Evolutionary conservation across 2,888 invertebrate species (phyloP), one percentile per base, ranked within the genome.

Genomic region (Phania funesta): DNA sequence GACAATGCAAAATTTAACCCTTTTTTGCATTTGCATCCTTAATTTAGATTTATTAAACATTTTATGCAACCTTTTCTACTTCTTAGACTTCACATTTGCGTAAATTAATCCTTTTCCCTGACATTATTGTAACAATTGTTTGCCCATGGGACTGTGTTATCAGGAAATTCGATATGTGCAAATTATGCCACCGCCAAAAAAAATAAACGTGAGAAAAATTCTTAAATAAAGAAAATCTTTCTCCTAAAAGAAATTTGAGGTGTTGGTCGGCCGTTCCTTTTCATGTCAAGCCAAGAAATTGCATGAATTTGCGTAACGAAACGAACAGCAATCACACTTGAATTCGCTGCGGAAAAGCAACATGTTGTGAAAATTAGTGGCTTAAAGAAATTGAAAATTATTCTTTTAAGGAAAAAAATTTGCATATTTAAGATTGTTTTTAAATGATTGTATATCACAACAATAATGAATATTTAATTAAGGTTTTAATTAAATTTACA

Each of bases 41-140:
- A 77, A 81, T 76, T 81, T 67, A 71, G 58, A 73, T 81, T 77
- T 77, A 81, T 77, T 48, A 50, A 26, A 35, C 48, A 56, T 48
- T 46, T 65, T 35, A 52, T n/a, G 67, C 44, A 35, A 35, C 58
- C 70, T 65, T 71, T 48, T 20, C 16, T 7, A 16, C 1, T 9
- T 20, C 32, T n/a, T 13, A n/a, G 2, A 32, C 50, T 9, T 8
- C 3, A 20, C 56, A 65, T 65, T 64, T 67, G 79, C 83, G 65
- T 67, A 52, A 83, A 83, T 64, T 84, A 85, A 87, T 88, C 84
- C 85, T 83, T 85, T 86, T 67, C 6, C 54, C 67, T 62, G 65
- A 77, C 67, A 78, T 32, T 78, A 35, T 52, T 75, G 74, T 65
- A 78, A 82, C 81, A 77, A 64, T 24, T 65, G 54, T 20, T 60